Evolutionary conservation across 2,113 vertebrate species (phyloP).

Genomic region (Taurulus bubalis): DNA sequence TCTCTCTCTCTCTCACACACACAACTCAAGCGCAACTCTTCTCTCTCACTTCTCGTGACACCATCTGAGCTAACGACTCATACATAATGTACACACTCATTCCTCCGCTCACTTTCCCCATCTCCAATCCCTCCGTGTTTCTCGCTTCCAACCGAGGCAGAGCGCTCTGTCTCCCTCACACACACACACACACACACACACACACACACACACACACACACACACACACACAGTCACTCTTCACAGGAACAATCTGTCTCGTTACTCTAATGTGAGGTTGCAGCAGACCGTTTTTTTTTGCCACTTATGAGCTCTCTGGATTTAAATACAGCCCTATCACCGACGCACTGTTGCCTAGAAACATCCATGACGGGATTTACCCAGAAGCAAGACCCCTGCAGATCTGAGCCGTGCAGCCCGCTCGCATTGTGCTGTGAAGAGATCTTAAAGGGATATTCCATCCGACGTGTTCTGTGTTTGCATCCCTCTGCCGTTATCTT

Average conservation of each 20-base stretch:
- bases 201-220: constrained; percentile 23
- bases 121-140: constrained; percentile 17
- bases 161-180: constrained; percentile 40
- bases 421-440: constrained; percentile 11
- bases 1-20: not conserved
- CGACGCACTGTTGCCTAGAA: constrained; percentile 71
- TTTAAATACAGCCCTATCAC: constrained; percentile 71
- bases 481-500: not conserved
- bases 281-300: constrained; percentile 52
- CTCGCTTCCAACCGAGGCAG: constrained; percentile 38
- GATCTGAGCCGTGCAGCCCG: constrained; percentile 21
- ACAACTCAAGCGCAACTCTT: not conserved
- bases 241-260: constrained; percentile 78
- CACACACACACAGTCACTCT: constrained; percentile 51
- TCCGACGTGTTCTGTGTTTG: not conserved
- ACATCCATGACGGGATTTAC: constrained; percentile 67
- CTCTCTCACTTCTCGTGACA: not conserved
- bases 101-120: constrained; percentile 30
- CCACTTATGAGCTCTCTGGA: constrained; percentile 68
- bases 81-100: constrained; percentile 49
- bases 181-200: constrained; percentile 20
- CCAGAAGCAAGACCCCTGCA: constrained; percentile 32
- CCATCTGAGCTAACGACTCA: constrained; percentile 39
- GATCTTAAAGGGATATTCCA: constrained; percentile 20
- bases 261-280: constrained; percentile 61